Conservation (phyloP, 2,797 vertebrate species). For the Scolopax bukidnonensis region DNA sequence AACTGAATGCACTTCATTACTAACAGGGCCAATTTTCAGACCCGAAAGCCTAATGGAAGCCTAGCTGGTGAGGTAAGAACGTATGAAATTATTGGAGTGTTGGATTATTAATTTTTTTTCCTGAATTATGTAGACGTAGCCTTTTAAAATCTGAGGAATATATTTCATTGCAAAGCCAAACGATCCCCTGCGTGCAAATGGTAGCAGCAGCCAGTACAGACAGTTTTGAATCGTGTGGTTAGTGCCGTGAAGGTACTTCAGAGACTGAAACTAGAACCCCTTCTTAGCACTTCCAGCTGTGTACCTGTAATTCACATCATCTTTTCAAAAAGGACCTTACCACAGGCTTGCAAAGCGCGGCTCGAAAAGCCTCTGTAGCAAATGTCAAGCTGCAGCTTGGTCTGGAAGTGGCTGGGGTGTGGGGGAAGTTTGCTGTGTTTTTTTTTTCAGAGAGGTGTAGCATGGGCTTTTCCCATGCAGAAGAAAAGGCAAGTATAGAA, state of each 20-base stretch:
- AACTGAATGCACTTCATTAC: not conserved
- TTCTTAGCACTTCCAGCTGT: constrained; percentile 63
- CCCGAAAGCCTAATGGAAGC: not conserved
- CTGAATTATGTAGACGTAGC: not conserved
- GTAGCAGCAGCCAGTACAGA: not conserved
- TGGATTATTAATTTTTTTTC: not conserved
- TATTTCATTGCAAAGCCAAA: not conserved
- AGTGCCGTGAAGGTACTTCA: constrained; percentile 34
- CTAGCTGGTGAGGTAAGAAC: not conserved
- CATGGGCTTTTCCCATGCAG: constrained; percentile 66
- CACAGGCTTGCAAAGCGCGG: constrained; percentile 10
- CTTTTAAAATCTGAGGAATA: not conserved
- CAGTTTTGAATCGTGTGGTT: constrained; percentile 54
- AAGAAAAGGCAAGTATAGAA: constrained; percentile 28
- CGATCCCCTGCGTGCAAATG: not conserved
- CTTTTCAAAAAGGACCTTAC: constrained; percentile 54
- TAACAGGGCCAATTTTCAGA: not conserved
- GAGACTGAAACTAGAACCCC: constrained; percentile 47
- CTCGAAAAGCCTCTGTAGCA: constrained; percentile 14
- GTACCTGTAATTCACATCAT: constrained; percentile 70
- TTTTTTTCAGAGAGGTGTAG: constrained; percentile 19
- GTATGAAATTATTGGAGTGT: not conserved
- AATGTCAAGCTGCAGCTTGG: constrained; percentile 58
- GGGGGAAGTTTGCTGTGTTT: constrained; percentile 28
- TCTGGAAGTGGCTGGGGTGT: constrained; percentile 47